Percentiles rank a stretch among this genome's conserved stretches.
Evolutionary conservation across 2,888 invertebrate genomes (phyloP).

Genomic region (Platycnemis pennipes): DNA sequence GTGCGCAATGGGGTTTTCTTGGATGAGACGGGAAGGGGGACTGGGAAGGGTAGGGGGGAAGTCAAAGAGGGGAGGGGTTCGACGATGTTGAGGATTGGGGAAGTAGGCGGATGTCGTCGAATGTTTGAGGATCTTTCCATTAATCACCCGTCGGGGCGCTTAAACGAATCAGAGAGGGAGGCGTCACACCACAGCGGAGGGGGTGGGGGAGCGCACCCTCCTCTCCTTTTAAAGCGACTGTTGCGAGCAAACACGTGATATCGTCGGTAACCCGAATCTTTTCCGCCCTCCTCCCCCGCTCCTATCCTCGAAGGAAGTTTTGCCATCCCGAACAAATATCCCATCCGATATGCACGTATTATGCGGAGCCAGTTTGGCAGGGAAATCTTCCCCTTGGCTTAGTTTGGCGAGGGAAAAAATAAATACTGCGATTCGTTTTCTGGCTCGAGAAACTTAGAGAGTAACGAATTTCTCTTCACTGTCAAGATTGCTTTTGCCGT

Average conservation of each 20-base stretch:
- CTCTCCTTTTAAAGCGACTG: neutral
- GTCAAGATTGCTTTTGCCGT: neutral
- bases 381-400: neutral
- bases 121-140: conserved; percentile 61
- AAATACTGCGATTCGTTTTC: neutral
- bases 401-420: neutral
- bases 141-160: conserved; percentile 38
- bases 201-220: neutral
- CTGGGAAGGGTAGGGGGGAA: neutral
- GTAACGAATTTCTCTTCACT: neutral
- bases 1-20: neutral
- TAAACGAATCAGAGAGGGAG: conserved; percentile 45
- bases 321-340: neutral
- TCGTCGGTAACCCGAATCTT: neutral
- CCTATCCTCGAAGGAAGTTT: neutral
- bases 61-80: neutral
- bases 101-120: conserved; percentile 34
- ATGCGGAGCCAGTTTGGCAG: neutral
- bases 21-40: neutral
- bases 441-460: neutral
- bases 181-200: neutral
- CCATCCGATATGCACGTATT: neutral
- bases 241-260: conserved; percentile 1
- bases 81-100: neutral
- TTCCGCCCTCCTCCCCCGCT: neutral